phyloP scores from a whole-genome alignment of 1,140 invertebrate genomes.

The Sarcophaga bullata region DNA sequence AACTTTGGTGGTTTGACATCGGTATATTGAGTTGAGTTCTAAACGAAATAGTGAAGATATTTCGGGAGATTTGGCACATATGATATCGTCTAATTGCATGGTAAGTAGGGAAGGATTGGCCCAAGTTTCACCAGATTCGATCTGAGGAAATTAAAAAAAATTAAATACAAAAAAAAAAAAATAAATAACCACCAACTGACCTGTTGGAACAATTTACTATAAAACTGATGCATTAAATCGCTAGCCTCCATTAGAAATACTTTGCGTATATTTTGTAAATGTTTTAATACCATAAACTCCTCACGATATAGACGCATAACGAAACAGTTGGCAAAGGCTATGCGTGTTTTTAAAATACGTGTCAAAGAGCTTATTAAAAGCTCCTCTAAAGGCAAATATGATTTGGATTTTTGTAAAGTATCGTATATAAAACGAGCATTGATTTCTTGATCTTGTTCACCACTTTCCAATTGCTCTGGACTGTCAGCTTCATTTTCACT shows the following conservation, averaged over 20 bases:
- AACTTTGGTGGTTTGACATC: slow-evolving; percentile 48
- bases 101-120: slow-evolving; percentile 50
- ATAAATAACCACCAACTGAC: slow-evolving; percentile 20
- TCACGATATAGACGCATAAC: slow-evolving; percentile 55
- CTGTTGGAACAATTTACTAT: slow-evolving; percentile 53
- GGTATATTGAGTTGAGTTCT: slow-evolving; percentile 46
- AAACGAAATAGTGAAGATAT: slow-evolving; percentile 48
- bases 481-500: slow-evolving; percentile 32
- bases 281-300: slow-evolving; percentile 49
- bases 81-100: slow-evolving; percentile 50
- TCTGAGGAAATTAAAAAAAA: slow-evolving; percentile 45
- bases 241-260: slow-evolving; percentile 56
- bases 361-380: slow-evolving; percentile 42
- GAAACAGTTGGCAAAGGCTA: slow-evolving; percentile 51
- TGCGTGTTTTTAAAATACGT: slow-evolving; percentile 49
- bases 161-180: slow-evolving; percentile 18
- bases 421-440: slow-evolving; percentile 42
- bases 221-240: slow-evolving; percentile 55
- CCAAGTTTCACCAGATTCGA: slow-evolving; percentile 55
- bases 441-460: neutral
- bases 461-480: neutral
- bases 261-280: slow-evolving; percentile 55
- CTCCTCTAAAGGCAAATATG: slow-evolving; percentile 17
- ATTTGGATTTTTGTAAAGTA: neutral
- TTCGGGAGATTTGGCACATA: slow-evolving; percentile 45